Conservation (phyloP, 2,888 invertebrate species). For the Amiota minor region DNA sequence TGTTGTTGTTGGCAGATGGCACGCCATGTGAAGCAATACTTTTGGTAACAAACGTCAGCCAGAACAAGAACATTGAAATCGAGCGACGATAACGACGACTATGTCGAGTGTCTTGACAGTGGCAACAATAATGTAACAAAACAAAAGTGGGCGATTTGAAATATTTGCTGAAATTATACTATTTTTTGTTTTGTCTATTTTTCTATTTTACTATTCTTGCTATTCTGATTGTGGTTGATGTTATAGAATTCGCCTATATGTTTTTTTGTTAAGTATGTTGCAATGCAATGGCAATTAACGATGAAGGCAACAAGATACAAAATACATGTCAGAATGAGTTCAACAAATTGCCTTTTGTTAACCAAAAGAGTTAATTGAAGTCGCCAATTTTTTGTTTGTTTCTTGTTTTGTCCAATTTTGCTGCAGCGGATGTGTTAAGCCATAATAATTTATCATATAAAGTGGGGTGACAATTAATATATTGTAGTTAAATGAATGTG, state of each 20-base stretch:
- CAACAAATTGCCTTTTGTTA: conserved; percentile 28
- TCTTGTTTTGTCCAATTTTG: conserved; percentile 7
- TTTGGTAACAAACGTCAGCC: conserved; percentile 17
- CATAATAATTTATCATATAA: conserved; percentile 14
- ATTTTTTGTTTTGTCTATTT: conserved; percentile 2
- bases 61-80: conserved; percentile 9
- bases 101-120: neutral
- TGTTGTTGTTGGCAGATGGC: conserved; percentile 22
- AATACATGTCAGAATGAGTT: conserved; percentile 5
- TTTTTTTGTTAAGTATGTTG: neutral
- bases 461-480: conserved; percentile 19
- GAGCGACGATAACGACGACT: conserved; percentile 29
- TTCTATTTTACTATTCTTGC: neutral
- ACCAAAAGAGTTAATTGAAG: conserved; percentile 22
- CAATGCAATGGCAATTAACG: conserved; percentile 22
- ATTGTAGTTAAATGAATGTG: neutral
- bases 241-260: conserved; percentile 10
- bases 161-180: conserved; percentile 27
- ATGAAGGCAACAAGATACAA: conserved; percentile 8
- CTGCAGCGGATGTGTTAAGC: conserved; percentile 19
- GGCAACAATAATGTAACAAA: conserved; percentile 11
- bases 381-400: conserved; percentile 16
- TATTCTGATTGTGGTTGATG: neutral
- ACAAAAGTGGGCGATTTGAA: conserved; percentile 30
- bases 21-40: conserved; percentile 42